These are phyloP conservation scores for Drosophila subpulchrella DNA, from an alignment of 1,140 invertebrate genomes.

Conservation along the genomic window DNA sequence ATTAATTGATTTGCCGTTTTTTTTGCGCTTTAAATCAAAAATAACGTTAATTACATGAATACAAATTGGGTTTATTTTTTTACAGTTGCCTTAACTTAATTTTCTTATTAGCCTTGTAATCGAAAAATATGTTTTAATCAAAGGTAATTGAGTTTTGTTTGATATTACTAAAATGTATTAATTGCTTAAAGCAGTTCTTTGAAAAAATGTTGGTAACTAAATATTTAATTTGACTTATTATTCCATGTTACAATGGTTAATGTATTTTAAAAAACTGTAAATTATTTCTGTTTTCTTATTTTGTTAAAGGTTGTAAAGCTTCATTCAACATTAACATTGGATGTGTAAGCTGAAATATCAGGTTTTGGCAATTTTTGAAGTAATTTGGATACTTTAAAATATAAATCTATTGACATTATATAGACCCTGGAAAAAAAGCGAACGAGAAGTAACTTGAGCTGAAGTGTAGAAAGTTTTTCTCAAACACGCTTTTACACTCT, in stretches of 20 bases:
- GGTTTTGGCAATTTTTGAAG: no score
- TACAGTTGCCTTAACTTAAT: neutral
- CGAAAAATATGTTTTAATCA: neutral
- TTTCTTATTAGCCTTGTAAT: neutral
- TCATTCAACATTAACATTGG: no score
- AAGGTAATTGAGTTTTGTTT: neutral
- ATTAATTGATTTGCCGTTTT: neutral
- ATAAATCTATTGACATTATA: neutral
- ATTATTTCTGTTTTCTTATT: no score
- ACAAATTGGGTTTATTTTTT: neutral
- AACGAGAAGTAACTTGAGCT: constrained; percentile 53
- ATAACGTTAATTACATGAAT: neutral
- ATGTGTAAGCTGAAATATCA: no score
- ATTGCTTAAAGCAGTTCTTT: no score
- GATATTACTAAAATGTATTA: no score
- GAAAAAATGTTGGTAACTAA: no score
- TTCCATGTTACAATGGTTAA: no score
- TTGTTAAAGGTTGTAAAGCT: no score
- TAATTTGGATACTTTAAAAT: no score
- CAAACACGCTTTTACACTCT: constrained; percentile 73
- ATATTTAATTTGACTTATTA: no score
- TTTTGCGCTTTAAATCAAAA: constrained; percentile 5
- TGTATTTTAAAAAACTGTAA: no score
- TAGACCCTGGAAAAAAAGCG: neutral
- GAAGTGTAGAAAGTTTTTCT: constrained; percentile 69